Base-by-base conservation (phyloP, 2,888 invertebrate species). In the Dicycla oo region DNA sequence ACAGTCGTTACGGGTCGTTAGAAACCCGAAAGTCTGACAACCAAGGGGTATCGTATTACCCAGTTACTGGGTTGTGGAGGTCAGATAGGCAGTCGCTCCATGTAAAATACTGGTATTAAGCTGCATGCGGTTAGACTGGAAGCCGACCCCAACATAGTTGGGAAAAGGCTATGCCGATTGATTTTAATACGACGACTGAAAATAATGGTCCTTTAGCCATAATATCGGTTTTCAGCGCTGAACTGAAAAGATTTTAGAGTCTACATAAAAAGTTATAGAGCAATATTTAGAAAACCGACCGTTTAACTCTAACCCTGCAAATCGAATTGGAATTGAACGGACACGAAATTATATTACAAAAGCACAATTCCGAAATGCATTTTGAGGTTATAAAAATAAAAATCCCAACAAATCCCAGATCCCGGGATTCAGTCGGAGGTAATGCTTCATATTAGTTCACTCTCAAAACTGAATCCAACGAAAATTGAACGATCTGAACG, bases 401-500 rank as follows among this genome's bases (percentile, higher is more conserved):
- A 81, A 81, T 82, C 78, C 78, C 72, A 62, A 72, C 74, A 79
- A 80, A 82, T 80, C 80, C 77, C 56, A 77, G 75, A 79, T 81
- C 69, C 70, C 78, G 54, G 82, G 73, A 66, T 78, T 75, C 67
- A 72, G 72, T 75, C 71, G 63, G 67, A 77, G 70, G 80, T 87
- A 85, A 88, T 88, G 80, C 85, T 77, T 85, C 86, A 87, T 88
- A 87, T 87, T 86, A 87, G 85, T 83, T 86, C 82, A 69, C 80
- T 74, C 71, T 75, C 73, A 73, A 79, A 85, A 82, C 76, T 78
- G 80, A 81, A 82, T 84, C 86, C 58, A 66, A 76, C 81, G 85
- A 82, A 84, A 87, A 88, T 88, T 87, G 87, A 81, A 86, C 86
- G 82, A 86, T 85, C 75, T 57, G 69, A 74, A 68, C 61, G 73